Percentiles rank a stretch among this genome's conserved stretches.
phyloP scores from a whole-genome alignment of 1,140 invertebrate genomes.

The Cyclina sinensis region DNA sequence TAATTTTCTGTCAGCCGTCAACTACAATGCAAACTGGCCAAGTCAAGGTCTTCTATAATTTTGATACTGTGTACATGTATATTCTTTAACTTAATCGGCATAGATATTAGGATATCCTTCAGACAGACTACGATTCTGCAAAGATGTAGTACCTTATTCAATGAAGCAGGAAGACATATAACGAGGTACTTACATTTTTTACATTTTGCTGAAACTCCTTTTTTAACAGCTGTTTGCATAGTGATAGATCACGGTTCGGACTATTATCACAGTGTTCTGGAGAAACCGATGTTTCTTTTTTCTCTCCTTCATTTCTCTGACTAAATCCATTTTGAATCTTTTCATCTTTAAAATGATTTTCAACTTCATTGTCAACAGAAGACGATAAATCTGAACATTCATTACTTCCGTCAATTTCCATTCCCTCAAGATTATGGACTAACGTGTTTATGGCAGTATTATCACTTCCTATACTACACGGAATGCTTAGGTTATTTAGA shows the following conservation, averaged over 20 bases:
- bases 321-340: conserved; percentile 6
- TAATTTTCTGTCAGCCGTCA: no score
- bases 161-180: no score
- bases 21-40: no score
- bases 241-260: conserved; percentile 53
- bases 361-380: conserved; percentile 50
- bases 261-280: conserved; percentile 49
- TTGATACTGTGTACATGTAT: no score
- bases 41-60: no score
- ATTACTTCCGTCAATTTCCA: conserved; percentile 47
- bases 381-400: not conserved
- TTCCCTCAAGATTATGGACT: conserved; percentile 46
- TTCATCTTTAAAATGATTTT: conserved; percentile 50
- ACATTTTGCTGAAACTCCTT: conserved; percentile 71
- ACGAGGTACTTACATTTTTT: conserved; percentile 72
- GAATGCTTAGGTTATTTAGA: conserved; percentile 49
- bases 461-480: conserved; percentile 37
- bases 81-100: no score
- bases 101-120: no score
- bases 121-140: no score
- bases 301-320: not conserved
- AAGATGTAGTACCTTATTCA: no score
- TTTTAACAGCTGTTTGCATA: conserved; percentile 73
- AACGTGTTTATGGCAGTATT: conserved; percentile 34
- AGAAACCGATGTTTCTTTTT: not conserved